Conservation (phyloP, 2,797 vertebrate species). For the Silurus aristotelis region DNA sequence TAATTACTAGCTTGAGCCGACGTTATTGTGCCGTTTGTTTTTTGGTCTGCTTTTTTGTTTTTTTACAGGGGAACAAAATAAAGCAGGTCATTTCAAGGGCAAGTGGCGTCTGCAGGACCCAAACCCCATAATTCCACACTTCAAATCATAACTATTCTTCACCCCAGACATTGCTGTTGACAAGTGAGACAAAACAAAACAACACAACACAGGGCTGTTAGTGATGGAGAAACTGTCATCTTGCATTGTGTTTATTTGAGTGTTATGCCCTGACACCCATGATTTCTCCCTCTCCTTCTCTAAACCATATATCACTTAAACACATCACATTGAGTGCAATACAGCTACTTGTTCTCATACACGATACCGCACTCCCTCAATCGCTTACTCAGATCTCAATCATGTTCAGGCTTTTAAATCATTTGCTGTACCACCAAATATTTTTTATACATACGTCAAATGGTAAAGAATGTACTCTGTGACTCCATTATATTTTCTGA, state of each 20-base stretch:
- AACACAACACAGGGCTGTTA: not conserved
- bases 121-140: slow-evolving; percentile 17
- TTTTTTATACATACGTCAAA: not conserved
- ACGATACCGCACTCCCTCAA: not conserved
- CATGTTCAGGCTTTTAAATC: not conserved
- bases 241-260: slow-evolving; percentile 7
- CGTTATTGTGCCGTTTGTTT: slow-evolving; percentile 42
- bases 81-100: slow-evolving; percentile 26
- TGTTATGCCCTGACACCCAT: not conserved
- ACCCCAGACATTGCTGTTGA: not conserved
- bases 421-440: not conserved
- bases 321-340: not conserved
- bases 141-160: slow-evolving; percentile 29
- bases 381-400: not conserved
- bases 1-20: slow-evolving; percentile 33
- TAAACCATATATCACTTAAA: not conserved
- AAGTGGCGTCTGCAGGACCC: not conserved
- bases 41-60: not conserved
- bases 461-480: not conserved
- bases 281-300: not conserved
- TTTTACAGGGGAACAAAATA: slow-evolving; percentile 15
- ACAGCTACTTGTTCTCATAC: not conserved
- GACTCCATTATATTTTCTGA: not conserved
- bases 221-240: not conserved
- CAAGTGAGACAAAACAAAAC: not conserved